These are phyloP conservation scores for Cryptus viduatorius DNA, from an alignment of 2,888 invertebrate species.

Conservation along the genomic window DNA sequence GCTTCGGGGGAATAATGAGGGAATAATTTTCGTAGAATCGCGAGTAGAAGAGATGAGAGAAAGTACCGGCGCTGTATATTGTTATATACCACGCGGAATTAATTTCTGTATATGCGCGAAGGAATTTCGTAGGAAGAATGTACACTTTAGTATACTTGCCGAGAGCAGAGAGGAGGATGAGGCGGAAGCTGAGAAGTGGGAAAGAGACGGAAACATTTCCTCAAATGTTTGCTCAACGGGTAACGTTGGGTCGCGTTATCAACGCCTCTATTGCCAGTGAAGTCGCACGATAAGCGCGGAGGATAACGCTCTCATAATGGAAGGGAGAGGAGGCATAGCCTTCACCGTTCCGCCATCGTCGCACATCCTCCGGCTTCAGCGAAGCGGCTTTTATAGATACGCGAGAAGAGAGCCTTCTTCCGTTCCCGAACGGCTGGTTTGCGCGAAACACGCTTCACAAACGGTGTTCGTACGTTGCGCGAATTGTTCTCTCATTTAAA, in stretches of 20 bases:
- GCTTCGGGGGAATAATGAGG: constrained; percentile 4
- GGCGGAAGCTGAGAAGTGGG: constrained; percentile 51
- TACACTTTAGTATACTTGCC: not conserved
- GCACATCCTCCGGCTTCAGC: constrained; percentile 31
- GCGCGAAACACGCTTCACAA: not conserved
- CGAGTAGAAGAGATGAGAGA: constrained; percentile 6
- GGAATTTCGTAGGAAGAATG: constrained; percentile 20
- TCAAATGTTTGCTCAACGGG: constrained; percentile 61
- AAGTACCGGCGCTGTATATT: not conserved
- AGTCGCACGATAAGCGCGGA: constrained; percentile 53
- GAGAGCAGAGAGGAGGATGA: constrained; percentile 8
- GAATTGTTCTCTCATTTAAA: constrained; percentile 12
- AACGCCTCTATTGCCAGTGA: constrained; percentile 50
- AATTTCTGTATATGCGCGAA: constrained; percentile 42
- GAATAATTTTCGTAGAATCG: constrained; percentile 34
- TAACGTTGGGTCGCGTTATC: constrained; percentile 38
- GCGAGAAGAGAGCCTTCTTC: not conserved
- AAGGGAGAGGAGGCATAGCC: constrained; percentile 31
- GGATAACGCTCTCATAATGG: constrained; percentile 56
- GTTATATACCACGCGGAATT: constrained; percentile 27
- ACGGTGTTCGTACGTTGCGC: constrained; percentile 11
- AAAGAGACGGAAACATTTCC: constrained; percentile 46
- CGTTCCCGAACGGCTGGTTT: not conserved
- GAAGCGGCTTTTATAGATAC: constrained; percentile 43
- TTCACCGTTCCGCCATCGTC: not conserved